Evolutionary conservation across 2,888 invertebrate species (phyloP).

Genomic region (Adelphocoris suturalis): DNA sequence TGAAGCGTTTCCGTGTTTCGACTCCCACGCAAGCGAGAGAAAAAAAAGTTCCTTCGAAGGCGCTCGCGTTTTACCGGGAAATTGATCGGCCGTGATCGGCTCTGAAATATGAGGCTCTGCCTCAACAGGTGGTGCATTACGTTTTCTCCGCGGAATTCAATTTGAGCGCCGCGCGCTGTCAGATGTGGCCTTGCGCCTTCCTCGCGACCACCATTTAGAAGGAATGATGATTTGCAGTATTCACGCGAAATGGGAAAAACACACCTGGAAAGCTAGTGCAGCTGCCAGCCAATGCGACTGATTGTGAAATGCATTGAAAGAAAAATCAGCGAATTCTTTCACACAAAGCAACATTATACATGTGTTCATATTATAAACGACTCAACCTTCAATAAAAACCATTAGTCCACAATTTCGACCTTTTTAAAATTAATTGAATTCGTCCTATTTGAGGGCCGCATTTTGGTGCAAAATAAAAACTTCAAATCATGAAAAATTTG

Average conservation of each 20-base stretch:
- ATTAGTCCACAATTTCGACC: no score
- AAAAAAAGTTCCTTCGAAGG: not conserved
- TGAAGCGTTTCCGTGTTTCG: conserved; percentile 43
- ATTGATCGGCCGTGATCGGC: not conserved
- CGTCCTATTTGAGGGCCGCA: no score
- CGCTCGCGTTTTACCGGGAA: not conserved
- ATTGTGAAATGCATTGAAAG: no score
- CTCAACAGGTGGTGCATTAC: conserved; percentile 55
- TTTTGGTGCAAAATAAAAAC: no score
- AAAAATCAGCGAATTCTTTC: no score
- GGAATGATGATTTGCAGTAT: not conserved
- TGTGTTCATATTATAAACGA: no score
- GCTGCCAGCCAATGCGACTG: no score
- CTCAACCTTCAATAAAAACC: no score
- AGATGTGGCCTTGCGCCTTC: not conserved
- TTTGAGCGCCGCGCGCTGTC: not conserved
- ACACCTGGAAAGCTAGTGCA: not conserved
- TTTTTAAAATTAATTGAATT: no score
- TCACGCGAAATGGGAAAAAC: not conserved
- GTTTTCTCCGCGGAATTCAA: conserved; percentile 13
- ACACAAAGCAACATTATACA: no score
- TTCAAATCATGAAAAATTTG: no score
- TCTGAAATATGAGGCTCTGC: not conserved
- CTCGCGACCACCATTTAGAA: not conserved
- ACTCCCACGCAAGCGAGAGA: conserved; percentile 14